Evolutionary conservation across 2,888 invertebrate species (phyloP), one percentile per base, ranked within the genome.

Genomic region (Thereva nobilitata): DNA sequence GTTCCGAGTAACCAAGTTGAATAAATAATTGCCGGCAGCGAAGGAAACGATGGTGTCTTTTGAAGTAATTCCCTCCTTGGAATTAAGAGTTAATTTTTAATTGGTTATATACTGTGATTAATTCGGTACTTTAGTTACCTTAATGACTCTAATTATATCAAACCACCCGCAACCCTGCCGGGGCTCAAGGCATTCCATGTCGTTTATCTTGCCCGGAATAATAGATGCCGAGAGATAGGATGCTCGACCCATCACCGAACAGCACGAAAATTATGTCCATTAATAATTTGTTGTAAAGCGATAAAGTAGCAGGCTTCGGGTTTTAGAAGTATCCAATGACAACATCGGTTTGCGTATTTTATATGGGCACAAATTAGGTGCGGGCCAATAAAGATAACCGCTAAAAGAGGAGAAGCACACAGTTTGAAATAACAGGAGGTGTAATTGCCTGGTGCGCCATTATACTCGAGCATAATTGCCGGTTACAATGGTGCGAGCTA

Each of bases 11-110:
- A 23, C 23, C 23, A 23, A 2, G 23, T 2, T 23, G 23, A 23
- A 23, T 23, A 23, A 23, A 23, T 23, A 23, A 23, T 23, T 23
- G 23, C 23, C 23, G 2, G 23, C 23, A 23, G 23, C 23, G 23
- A 23, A 23, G 23, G 23, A 23, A 23, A 2, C 23, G 23, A 23
- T 23, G 23, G 23, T 23, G 23, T 23, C 23, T 23, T 23, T 23
- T 23, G 10, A 12, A 47, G 47, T 10, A 10, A 64, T 64, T 64
- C 53, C 68, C 64, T 23, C 37, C 68, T 53, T 61, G 59, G 64
- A 67, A 69, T 67, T 67, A 67, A 53, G 67, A 68, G 68, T 70
- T 70, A 70, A 70, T 68, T 70, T 70, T 68, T 70, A 70, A 70
- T 70, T 67, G 68, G 68, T 70, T 70, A 69, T 69, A 66, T 63